These are phyloP conservation scores for Xestia ashworthii DNA, from an alignment of 2,888 invertebrate genomes.

Conservation along the genomic window DNA sequence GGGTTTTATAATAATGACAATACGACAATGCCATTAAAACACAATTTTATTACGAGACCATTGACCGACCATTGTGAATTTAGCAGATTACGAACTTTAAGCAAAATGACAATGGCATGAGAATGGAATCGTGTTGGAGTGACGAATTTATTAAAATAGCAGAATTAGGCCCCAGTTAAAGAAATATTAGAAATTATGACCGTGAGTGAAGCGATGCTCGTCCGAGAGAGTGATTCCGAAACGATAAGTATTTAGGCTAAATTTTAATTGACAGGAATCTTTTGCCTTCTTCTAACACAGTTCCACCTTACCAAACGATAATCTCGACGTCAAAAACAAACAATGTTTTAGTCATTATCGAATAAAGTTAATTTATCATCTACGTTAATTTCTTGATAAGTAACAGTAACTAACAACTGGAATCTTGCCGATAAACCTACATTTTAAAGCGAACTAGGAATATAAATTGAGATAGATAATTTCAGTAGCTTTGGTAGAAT, in stretches of 20 bases:
- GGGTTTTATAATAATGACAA: too few relatives aligned
- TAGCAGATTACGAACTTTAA: too few relatives aligned
- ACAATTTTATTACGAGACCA: too few relatives aligned
- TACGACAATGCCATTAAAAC: too few relatives aligned
- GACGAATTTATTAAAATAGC: too few relatives aligned
- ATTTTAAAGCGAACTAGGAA: slow-evolving; percentile 90
- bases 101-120: too few relatives aligned
- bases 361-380: slow-evolving; percentile 77
- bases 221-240: slow-evolving; percentile 74
- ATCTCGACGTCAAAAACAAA: slow-evolving; percentile 79
- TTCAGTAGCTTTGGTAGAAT: slow-evolving; percentile 90
- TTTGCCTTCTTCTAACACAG: slow-evolving; percentile 83
- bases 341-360: slow-evolving; percentile 76
- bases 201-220: slow-evolving; percentile 53
- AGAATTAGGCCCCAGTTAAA: too few relatives aligned
- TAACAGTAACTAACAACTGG: slow-evolving; percentile 87
- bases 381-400: slow-evolving; percentile 84
- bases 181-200: slow-evolving; percentile 69
- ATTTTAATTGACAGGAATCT: slow-evolving; percentile 78
- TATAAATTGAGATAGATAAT: slow-evolving; percentile 89
- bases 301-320: slow-evolving; percentile 87
- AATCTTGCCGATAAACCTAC: slow-evolving; percentile 89
- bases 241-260: slow-evolving; percentile 78
- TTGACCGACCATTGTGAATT: too few relatives aligned
- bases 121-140: too few relatives aligned